A percentile compares a stretch with the other conserved stretches of the same genome.
phyloP scores from a whole-genome alignment of 2,888 invertebrate species.

The Eupithecia vulgata region DNA sequence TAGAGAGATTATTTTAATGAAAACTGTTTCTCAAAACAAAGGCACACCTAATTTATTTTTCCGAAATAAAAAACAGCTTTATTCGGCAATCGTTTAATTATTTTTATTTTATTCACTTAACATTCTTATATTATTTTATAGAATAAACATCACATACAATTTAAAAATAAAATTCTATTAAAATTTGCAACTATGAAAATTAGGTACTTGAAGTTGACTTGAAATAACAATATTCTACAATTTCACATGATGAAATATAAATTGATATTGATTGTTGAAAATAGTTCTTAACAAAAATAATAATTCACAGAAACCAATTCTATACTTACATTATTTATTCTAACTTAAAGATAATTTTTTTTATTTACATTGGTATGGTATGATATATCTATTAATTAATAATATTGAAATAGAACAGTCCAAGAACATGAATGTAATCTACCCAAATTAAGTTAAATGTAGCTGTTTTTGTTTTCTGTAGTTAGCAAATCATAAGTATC shows the following conservation, averaged over 20 bases:
- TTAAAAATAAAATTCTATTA: conserved; percentile 24
- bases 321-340: background rate
- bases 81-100: background rate
- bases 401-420: background rate
- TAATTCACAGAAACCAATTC: background rate
- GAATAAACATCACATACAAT: conserved; percentile 44
- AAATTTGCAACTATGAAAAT: conserved; percentile 3
- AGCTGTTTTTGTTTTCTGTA: conserved; percentile 4
- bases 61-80: background rate
- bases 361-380: background rate
- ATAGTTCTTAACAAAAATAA: background rate
- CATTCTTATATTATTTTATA: conserved; percentile 36
- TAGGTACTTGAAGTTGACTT: background rate
- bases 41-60: background rate
- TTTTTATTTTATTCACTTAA: conserved; percentile 37
- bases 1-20: background rate
- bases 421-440: background rate
- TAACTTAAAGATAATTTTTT: background rate
- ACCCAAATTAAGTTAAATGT: background rate
- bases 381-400: background rate
- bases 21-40: background rate
- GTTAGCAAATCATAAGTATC: background rate
- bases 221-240: background rate
- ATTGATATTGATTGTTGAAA: background rate
- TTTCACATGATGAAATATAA: background rate